Percentiles rank a stretch among this genome's conserved stretches.
These are phyloP conservation scores for Saccostrea echinata DNA, from an alignment of 1,140 invertebrate genomes.

Conservation along the genomic window DNA sequence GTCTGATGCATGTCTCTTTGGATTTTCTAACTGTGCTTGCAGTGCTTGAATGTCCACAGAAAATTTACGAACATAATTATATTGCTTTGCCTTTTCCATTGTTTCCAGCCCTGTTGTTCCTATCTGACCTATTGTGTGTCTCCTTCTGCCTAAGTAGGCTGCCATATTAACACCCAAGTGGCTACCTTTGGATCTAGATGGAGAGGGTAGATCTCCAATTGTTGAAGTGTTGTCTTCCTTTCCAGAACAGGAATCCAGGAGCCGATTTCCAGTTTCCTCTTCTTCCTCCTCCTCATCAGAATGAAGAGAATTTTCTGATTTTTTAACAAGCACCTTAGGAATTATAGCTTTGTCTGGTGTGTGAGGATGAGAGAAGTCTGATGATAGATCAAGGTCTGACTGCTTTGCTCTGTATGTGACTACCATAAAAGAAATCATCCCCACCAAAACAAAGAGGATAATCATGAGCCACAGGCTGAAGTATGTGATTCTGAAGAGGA, in stretches of 20 bases:
- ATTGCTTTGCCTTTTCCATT: conserved; percentile 69
- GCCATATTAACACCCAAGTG: conserved; percentile 72
- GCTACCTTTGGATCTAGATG: conserved; percentile 52
- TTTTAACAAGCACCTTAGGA: conserved; percentile 65
- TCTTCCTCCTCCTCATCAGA: conserved; percentile 30
- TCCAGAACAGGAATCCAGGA: conserved; percentile 44
- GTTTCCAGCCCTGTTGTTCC: conserved; percentile 66
- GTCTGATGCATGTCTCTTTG: conserved; percentile 73
- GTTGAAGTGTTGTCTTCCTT: conserved; percentile 60
- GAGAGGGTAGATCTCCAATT: conserved; percentile 58
- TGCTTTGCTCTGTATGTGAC: not conserved
- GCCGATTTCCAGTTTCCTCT: not conserved
- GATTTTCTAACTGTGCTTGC: conserved; percentile 78
- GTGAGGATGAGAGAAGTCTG: conserved; percentile 53
- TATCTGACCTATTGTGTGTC: conserved; percentile 75
- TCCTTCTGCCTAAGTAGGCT: conserved; percentile 69
- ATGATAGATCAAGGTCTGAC: conserved; percentile 34
- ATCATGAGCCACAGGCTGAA: conserved; percentile 45
- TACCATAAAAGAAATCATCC: conserved; percentile 40
- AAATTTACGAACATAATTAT: conserved; percentile 78
- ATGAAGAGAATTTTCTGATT: conserved; percentile 47
- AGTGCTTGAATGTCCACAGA: conserved; percentile 78
- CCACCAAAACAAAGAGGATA: conserved; percentile 27
- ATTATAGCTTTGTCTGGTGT: conserved; percentile 61
- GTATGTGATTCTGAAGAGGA: conserved; percentile 47